Percentiles rank a stretch among this genome's conserved stretches.
Conservation (phyloP, 2,113 vertebrate genomes). For the Dasyurus viverrinus region DNA sequence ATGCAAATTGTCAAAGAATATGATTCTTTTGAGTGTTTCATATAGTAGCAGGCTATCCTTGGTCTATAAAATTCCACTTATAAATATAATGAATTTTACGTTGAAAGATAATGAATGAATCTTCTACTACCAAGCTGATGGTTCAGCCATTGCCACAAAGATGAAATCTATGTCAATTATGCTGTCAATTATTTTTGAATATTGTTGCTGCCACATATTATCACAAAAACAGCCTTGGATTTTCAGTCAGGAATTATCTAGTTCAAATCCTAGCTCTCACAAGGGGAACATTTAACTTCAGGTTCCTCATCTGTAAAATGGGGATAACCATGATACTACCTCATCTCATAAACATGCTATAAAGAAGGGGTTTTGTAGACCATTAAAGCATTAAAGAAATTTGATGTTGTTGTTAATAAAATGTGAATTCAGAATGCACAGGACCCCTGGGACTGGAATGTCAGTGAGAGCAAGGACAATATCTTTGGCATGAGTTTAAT, state of each 20-base stretch:
- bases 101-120: not conserved
- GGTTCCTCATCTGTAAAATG: not conserved
- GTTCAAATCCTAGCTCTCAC: not conserved
- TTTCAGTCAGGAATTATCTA: not conserved
- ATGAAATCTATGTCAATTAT: not conserved
- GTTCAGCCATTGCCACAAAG: not conserved
- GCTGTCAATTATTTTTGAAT: not conserved
- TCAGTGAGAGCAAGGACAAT: conserved; percentile 5
- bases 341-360: not conserved
- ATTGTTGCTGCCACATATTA: not conserved
- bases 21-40: not conserved
- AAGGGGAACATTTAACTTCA: not conserved
- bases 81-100: not conserved
- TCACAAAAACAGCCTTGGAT: not conserved
- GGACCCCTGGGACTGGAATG: not conserved
- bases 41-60: not conserved
- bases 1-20: not conserved
- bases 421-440: not conserved
- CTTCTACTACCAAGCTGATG: not conserved
- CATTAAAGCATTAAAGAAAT: not conserved
- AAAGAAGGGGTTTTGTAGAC: not conserved
- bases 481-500: not conserved
- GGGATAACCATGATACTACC: not conserved
- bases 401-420: not conserved
- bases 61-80: not conserved